phyloP scores from a whole-genome alignment of 1,140 invertebrate species.

The Stratiolaelaps scimitus region DNA sequence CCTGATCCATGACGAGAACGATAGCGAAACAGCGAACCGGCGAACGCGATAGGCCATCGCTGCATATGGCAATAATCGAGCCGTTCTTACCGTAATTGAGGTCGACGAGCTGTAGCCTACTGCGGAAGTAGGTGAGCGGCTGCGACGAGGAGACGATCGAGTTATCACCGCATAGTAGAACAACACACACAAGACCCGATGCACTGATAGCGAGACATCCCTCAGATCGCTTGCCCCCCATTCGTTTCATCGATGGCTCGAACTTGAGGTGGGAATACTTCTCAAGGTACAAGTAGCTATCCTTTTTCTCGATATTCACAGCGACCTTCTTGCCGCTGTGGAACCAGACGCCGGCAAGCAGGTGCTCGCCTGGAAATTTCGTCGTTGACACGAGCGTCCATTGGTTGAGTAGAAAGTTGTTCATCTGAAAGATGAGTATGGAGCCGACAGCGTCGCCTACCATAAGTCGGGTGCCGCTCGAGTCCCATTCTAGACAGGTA shows the following conservation, averaged over 20 bases:
- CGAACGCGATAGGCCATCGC: slow-evolving; percentile 53
- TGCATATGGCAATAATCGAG: slow-evolving; percentile 60
- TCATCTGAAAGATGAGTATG: slow-evolving; percentile 60
- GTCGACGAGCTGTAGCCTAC: slow-evolving; percentile 59
- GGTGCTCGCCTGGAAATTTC: slow-evolving; percentile 59
- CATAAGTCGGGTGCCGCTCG: slow-evolving; percentile 60
- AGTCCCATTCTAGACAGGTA: slow-evolving; percentile 69
- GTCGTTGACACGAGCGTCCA: slow-evolving; percentile 47
- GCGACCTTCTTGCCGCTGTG: slow-evolving; percentile 64
- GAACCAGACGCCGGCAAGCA: slow-evolving; percentile 64
- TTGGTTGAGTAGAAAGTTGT: slow-evolving; percentile 65
- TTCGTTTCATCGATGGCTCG: slow-evolving; percentile 64
- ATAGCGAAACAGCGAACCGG: slow-evolving; percentile 63
- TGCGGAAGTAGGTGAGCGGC: slow-evolving; percentile 53
- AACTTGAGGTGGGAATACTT: slow-evolving; percentile 65
- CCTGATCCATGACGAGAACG: slow-evolving; percentile 40
- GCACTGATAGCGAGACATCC: slow-evolving; percentile 67
- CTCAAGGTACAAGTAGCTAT: slow-evolving; percentile 62
- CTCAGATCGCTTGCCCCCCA: slow-evolving; percentile 65
- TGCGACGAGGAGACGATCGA: slow-evolving; percentile 32
- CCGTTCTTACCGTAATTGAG: slow-evolving; percentile 63
- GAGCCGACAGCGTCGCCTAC: slow-evolving; percentile 59
- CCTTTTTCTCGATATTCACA: slow-evolving; percentile 61
- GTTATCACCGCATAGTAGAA: slow-evolving; percentile 34
- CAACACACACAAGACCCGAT: slow-evolving; percentile 56